Evolutionary conservation across 37 sponge, comb jelly and placozoan genomes (phyloP).

Genomic region (Ephydatia muelleri): DNA sequence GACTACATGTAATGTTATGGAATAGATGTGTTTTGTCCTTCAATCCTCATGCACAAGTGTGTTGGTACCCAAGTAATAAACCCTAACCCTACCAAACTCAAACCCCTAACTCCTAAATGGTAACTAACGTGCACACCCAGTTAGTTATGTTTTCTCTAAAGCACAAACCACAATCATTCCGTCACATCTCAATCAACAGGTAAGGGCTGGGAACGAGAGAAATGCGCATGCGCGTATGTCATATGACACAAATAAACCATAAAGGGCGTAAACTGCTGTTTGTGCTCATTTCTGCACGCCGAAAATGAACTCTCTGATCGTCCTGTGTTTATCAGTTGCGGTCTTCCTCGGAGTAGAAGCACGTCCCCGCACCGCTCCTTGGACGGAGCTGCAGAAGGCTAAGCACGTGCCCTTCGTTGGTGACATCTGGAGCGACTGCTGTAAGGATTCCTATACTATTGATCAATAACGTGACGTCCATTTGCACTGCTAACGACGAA

Average conservation of each 20-base stretch:
- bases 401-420: background rate
- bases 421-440: slow-evolving; percentile 59
- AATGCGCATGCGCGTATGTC: background rate
- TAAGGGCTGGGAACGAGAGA: background rate
- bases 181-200: no score
- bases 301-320: background rate
- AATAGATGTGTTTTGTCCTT: no score
- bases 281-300: background rate
- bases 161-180: no score
- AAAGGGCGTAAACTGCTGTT: background rate
- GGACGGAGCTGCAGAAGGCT: background rate
- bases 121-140: no score
- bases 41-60: no score
- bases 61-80: no score
- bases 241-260: background rate
- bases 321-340: background rate
- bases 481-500: background rate
- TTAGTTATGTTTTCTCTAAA: no score
- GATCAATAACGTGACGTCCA: background rate
- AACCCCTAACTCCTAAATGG: no score
- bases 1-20: background rate
- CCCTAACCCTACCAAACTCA: no score
- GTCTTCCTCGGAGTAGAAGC: background rate
- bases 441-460: slow-evolving; percentile 21
- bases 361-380: background rate